phyloP scores from a whole-genome alignment of 2,113 vertebrate genomes.

The Aegotheles bennettii region DNA sequence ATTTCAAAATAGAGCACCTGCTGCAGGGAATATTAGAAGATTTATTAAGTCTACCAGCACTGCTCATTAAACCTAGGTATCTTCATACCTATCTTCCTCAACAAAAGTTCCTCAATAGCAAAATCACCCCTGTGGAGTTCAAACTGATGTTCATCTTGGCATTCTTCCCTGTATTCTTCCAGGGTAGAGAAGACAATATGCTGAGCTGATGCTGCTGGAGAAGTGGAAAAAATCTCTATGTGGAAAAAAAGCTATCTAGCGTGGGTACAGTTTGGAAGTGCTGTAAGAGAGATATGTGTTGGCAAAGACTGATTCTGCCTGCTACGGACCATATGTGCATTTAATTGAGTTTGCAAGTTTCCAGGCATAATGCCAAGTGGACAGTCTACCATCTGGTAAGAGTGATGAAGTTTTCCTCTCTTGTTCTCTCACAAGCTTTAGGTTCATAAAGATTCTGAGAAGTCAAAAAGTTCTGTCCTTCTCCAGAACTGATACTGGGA shows the following conservation, averaged over 20 bases:
- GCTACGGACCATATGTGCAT: slow-evolving; percentile 65
- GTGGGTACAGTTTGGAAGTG: slow-evolving; percentile 31
- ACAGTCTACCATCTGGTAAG: slow-evolving; percentile 48
- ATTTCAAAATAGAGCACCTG: slow-evolving; percentile 75
- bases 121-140: slow-evolving; percentile 50
- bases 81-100: slow-evolving; percentile 67
- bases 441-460: not conserved
- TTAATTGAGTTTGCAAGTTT: slow-evolving; percentile 74
- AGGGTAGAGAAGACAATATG: slow-evolving; percentile 36
- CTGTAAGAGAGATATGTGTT: slow-evolving; percentile 15
- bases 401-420: not conserved
- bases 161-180: slow-evolving; percentile 37
- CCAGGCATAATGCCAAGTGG: slow-evolving; percentile 69
- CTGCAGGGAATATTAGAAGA: slow-evolving; percentile 72
- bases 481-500: not conserved
- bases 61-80: slow-evolving; percentile 71
- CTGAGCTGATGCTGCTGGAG: slow-evolving; percentile 29
- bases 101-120: slow-evolving; percentile 54
- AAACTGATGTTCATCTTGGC: slow-evolving; percentile 43
- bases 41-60: slow-evolving; percentile 75
- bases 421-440: slow-evolving; percentile 13
- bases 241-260: slow-evolving; percentile 37
- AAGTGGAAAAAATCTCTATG: slow-evolving; percentile 1
- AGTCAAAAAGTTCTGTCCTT: not conserved
- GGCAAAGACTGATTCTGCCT: slow-evolving; percentile 65